Evolutionary conservation across 2,113 vertebrate species (phyloP).

Genomic region (Nestor notabilis): DNA sequence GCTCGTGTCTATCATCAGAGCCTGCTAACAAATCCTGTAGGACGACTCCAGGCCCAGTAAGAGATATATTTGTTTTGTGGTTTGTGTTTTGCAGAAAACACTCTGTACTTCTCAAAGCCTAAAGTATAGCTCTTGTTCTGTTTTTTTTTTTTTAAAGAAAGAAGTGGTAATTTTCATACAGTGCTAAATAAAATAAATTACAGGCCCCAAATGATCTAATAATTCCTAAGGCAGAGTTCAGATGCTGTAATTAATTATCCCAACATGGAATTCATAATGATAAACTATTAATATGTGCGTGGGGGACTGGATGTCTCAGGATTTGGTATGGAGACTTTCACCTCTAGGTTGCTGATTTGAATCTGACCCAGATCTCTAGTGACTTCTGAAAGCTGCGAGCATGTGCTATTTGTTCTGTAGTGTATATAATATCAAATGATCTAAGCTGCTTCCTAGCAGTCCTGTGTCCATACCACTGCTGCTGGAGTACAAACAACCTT

Average conservation of each 20-base stretch:
- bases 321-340: constrained; percentile 66
- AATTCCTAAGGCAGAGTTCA: constrained; percentile 61
- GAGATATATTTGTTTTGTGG: constrained; percentile 63
- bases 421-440: constrained; percentile 26
- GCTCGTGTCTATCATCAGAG: constrained; percentile 44
- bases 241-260: constrained; percentile 57
- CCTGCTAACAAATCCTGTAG: constrained; percentile 50
- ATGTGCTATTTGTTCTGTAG: constrained; percentile 51
- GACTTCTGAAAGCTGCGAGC: constrained; percentile 56
- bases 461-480: neutral
- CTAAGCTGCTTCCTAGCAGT: constrained; percentile 3
- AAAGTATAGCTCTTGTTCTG: neutral
- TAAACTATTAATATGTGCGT: constrained; percentile 67
- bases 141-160: neutral
- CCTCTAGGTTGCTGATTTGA: constrained; percentile 70
- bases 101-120: constrained; percentile 28
- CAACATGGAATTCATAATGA: constrained; percentile 64
- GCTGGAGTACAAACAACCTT: neutral
- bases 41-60: constrained; percentile 39
- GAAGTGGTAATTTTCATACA: constrained; percentile 35
- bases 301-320: constrained; percentile 65
- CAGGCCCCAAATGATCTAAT: constrained; percentile 58
- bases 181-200: constrained; percentile 65
- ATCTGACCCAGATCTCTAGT: constrained; percentile 70
- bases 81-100: constrained; percentile 59